phyloP scores from a whole-genome alignment of 2,113 vertebrate species.

The Perca flavescens region DNA sequence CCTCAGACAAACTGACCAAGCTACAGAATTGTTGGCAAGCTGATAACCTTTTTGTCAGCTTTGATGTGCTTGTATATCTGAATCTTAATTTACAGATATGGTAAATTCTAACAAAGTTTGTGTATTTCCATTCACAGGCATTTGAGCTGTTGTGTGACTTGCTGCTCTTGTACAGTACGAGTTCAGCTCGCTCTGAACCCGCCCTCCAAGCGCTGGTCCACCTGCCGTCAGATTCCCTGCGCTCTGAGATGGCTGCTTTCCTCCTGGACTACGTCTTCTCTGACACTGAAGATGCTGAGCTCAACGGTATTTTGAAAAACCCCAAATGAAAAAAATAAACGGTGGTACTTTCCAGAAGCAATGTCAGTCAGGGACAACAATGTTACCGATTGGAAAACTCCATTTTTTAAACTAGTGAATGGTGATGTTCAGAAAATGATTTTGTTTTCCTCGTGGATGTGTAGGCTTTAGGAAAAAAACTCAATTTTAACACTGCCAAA shows the following conservation, averaged over 20 bases:
- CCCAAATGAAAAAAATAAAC: not conserved
- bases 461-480: slow-evolving; percentile 23
- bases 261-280: slow-evolving; percentile 90
- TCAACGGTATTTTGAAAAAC: slow-evolving; percentile 47
- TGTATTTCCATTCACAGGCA: slow-evolving; percentile 78
- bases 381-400: not conserved
- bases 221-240: slow-evolving; percentile 83
- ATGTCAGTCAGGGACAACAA: slow-evolving; percentile 3
- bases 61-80: not conserved
- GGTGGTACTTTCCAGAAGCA: not conserved
- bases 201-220: slow-evolving; percentile 75
- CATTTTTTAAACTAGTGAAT: not conserved
- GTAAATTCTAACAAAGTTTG: not conserved
- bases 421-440: not conserved
- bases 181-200: slow-evolving; percentile 59
- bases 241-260: slow-evolving; percentile 88
- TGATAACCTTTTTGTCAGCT: not conserved
- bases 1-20: not conserved
- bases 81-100: not conserved
- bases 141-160: slow-evolving; percentile 90
- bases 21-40: not conserved
- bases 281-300: slow-evolving; percentile 70
- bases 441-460: not conserved
- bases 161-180: slow-evolving; percentile 86
- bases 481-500: slow-evolving; percentile 15